These are phyloP conservation scores for Brachyrhaphis roseni DNA, from an alignment of 2,797 vertebrate species.

Conservation along the genomic window DNA sequence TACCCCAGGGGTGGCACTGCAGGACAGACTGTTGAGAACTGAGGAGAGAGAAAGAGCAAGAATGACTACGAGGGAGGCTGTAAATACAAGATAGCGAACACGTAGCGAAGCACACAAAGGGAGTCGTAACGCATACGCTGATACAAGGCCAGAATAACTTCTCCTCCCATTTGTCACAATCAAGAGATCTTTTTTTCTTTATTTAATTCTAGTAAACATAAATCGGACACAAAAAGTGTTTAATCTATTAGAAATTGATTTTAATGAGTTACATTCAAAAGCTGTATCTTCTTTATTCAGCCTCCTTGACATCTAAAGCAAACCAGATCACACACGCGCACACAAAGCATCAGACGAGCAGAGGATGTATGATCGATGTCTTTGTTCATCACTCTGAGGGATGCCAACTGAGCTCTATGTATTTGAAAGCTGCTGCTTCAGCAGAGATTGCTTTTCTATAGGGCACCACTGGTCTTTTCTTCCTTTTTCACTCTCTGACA, in stretches of 20 bases:
- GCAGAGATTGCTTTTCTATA: slow-evolving; percentile 51
- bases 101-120: slow-evolving; percentile 15
- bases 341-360: slow-evolving; percentile 19
- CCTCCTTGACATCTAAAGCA: slow-evolving; percentile 9
- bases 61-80: slow-evolving; percentile 51
- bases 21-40: slow-evolving; percentile 64
- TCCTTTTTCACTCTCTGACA: slow-evolving; percentile 23
- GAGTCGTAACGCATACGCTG: slow-evolving; percentile 10
- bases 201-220: background rate
- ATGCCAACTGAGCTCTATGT: slow-evolving; percentile 17
- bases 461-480: slow-evolving; percentile 29
- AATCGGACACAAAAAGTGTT: background rate
- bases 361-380: slow-evolving; percentile 41
- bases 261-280: background rate
- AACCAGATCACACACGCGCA: slow-evolving; percentile 19
- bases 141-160: slow-evolving; percentile 32
- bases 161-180: slow-evolving; percentile 8
- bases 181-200: background rate
- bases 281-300: background rate
- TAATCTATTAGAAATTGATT: slow-evolving; percentile 3
- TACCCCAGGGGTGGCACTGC: slow-evolving; percentile 72
- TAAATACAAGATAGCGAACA: slow-evolving; percentile 59
- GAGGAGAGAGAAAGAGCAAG: slow-evolving; percentile 31
- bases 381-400: slow-evolving; percentile 40
- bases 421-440: slow-evolving; percentile 40